Percentiles rank a stretch among this genome's conserved stretches.
These are phyloP conservation scores for Baccha elongata DNA, from an alignment of 2,888 invertebrate genomes.

Conservation along the genomic window DNA sequence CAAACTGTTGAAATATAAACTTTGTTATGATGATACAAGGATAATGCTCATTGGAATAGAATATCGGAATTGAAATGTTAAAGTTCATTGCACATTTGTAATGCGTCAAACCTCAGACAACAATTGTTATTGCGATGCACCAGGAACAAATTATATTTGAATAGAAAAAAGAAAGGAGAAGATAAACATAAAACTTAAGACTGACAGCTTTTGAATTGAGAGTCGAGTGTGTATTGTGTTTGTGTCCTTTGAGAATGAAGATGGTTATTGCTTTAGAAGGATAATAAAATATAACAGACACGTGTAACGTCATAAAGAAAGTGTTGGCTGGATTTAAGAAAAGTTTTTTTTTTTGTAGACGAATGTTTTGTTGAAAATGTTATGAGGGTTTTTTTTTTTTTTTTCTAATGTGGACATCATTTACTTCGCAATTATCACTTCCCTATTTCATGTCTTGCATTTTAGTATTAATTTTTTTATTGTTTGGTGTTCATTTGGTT, in stretches of 20 bases:
- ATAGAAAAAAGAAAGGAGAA: neutral
- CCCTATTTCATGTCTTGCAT: too few relatives aligned
- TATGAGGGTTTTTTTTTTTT: too few relatives aligned
- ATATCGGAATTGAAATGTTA: conserved; percentile 63
- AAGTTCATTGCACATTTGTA: conserved; percentile 71
- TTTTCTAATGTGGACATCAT: too few relatives aligned
- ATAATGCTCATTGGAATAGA: conserved; percentile 19
- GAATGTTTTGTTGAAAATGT: too few relatives aligned
- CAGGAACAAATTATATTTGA: conserved; percentile 47
- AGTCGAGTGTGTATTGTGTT: neutral
- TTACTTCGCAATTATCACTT: too few relatives aligned
- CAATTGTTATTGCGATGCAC: conserved; percentile 48
- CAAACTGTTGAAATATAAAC: conserved; percentile 62
- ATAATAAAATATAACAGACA: conserved; percentile 4
- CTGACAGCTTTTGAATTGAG: neutral
- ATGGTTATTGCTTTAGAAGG: neutral
- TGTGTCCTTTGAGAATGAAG: neutral
- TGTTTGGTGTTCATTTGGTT: too few relatives aligned
- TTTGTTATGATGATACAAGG: conserved; percentile 20
- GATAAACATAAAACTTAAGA: neutral
- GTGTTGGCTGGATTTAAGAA: neutral
- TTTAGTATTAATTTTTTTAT: too few relatives aligned
- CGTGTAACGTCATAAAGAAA: conserved; percentile 24
- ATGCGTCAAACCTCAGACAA: conserved; percentile 58
- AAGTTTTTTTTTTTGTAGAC: too few relatives aligned